phyloP scores from a whole-genome alignment of 2,888 invertebrate genomes.

The Pteria penguin region DNA sequence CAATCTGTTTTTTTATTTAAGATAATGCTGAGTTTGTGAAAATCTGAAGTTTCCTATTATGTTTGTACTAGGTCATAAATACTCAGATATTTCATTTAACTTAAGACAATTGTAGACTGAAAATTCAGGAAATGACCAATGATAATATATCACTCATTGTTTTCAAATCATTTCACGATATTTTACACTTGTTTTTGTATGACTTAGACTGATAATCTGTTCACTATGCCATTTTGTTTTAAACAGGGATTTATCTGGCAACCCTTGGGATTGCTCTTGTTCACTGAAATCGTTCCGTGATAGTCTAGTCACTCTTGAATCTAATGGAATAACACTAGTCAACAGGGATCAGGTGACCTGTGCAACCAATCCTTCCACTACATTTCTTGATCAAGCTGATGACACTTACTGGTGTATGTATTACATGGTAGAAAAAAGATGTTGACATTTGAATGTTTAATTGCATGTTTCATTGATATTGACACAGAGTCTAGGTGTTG shows the following conservation, averaged over 20 bases:
- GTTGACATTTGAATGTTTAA: neutral
- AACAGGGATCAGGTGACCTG: conserved; percentile 28
- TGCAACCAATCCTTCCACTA: conserved; percentile 4
- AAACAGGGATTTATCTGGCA: conserved; percentile 24
- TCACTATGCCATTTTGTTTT: neutral
- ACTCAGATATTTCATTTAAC: too few species aligned
- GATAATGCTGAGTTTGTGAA: too few species aligned
- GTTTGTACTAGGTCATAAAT: too few species aligned
- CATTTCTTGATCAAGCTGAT: conserved; percentile 15
- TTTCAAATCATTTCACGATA: too few species aligned
- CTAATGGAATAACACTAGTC: conserved; percentile 27
- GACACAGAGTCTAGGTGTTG: neutral
- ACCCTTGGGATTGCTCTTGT: conserved; percentile 57
- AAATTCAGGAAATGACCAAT: too few species aligned
- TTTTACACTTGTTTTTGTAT: too few species aligned
- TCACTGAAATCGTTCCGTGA: conserved; percentile 45
- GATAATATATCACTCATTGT: too few species aligned
- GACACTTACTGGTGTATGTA: conserved; percentile 35
- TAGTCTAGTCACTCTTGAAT: conserved; percentile 37
- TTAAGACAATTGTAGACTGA: too few species aligned
- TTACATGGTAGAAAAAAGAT: too few species aligned
- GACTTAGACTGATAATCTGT: neutral
- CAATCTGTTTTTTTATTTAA: too few species aligned
- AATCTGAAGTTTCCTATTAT: too few species aligned
- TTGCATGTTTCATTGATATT: neutral